A percentile compares a stretch with the other conserved stretches of the same genome.
phyloP scores from a whole-genome alignment of 2,797 vertebrate species.

The Catharus ustulatus region DNA sequence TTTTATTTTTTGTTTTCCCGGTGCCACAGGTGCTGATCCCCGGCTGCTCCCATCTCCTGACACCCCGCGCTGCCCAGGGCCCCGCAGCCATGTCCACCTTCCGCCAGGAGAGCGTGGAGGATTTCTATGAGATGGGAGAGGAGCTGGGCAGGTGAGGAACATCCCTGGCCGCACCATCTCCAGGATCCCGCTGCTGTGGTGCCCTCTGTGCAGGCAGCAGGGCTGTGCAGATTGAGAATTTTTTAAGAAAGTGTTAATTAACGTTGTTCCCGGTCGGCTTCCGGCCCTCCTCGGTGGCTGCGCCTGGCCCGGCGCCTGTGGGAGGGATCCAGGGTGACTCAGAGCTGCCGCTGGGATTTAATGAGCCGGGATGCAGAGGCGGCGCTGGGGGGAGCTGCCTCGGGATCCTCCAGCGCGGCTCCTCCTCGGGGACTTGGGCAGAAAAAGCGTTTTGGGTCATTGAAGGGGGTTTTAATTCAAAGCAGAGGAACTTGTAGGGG shows the following conservation, averaged over 20 bases:
- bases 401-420: not conserved
- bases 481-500: not conserved
- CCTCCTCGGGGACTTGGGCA: not conserved
- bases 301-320: not conserved
- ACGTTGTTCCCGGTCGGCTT: not conserved
- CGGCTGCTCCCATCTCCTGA: not conserved
- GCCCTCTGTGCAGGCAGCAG: not conserved
- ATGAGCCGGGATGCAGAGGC: not conserved
- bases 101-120: slow-evolving; percentile 91
- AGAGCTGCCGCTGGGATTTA: not conserved
- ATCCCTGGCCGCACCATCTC: accelerated
- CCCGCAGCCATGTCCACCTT: slow-evolving; percentile 85
- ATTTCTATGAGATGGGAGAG: slow-evolving; percentile 94
- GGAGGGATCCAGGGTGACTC: slow-evolving; percentile 4
- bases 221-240: not conserved
- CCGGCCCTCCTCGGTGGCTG: not conserved
- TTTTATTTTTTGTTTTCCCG: not conserved
- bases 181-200: accelerated
- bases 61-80: accelerated
- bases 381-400: not conserved
- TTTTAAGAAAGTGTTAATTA: not conserved
- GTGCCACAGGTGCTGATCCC: slow-evolving; percentile 15
- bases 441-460: accelerated
- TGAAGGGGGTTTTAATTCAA: not conserved
- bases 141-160: slow-evolving; percentile 90